A percentile compares a stretch with the other conserved stretches of the same genome.
Conservation (phyloP, 64 coral and sea anemone species). For the Catalaphyllia jardinei region DNA sequence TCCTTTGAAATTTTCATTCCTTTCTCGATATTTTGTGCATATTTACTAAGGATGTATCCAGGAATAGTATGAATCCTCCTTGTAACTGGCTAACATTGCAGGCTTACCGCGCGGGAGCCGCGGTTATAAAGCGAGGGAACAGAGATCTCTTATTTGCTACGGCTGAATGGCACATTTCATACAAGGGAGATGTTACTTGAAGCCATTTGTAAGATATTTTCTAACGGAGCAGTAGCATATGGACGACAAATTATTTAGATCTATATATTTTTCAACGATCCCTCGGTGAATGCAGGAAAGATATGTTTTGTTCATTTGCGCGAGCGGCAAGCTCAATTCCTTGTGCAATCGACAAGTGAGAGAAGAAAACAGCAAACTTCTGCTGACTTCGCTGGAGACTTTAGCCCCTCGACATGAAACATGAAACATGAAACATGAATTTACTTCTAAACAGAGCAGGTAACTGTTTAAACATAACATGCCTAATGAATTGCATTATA, state of each 20-base stretch:
- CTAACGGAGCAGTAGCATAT: constrained; percentile 18
- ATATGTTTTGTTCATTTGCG: too few species aligned
- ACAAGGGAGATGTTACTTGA: constrained; percentile 28
- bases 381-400: too few species aligned
- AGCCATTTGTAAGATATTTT: constrained; percentile 16
- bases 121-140: neutral
- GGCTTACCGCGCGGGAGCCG: neutral
- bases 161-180: constrained; percentile 12
- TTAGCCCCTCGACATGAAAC: too few species aligned
- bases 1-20: constrained; percentile 6
- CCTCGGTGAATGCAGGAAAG: neutral
- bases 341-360: too few species aligned
- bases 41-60: constrained; percentile 13
- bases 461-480: too few species aligned
- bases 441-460: too few species aligned
- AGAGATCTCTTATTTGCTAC: too few species aligned
- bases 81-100: too few species aligned
- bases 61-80: constrained; percentile 16
- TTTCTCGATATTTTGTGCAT: constrained; percentile 18
- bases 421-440: too few species aligned
- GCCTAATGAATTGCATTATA: too few species aligned
- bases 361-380: too few species aligned
- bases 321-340: too few species aligned
- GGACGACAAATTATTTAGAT: constrained; percentile 10
- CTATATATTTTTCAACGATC: constrained; percentile 27